A percentile compares a stretch with the other conserved stretches of the same genome.
Evolutionary conservation across 2,888 invertebrate genomes (phyloP).

Genomic region (Taenaris catops): DNA sequence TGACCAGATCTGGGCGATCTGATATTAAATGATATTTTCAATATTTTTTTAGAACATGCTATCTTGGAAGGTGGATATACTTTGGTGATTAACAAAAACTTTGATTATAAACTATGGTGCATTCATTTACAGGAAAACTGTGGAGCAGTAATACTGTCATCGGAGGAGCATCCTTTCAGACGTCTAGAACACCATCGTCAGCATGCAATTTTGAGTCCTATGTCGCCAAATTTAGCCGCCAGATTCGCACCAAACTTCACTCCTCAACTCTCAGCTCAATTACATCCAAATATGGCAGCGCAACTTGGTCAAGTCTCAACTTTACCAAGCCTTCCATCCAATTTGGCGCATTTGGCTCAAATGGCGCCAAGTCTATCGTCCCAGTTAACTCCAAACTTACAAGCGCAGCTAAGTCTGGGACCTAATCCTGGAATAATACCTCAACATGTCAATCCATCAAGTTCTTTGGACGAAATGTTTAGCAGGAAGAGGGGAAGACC

Average conservation of each 20-base stretch:
- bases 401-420: constrained; percentile 62
- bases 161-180: constrained; percentile 87
- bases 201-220: constrained; percentile 85
- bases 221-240: constrained; percentile 78
- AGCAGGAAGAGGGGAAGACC: constrained; percentile 96
- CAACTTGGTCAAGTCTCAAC: constrained; percentile 66
- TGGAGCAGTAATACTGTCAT: constrained; percentile 86
- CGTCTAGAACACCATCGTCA: constrained; percentile 92
- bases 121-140: constrained; percentile 85
- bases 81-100: too few species aligned
- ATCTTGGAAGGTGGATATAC: too few species aligned
- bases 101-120: too few species aligned
- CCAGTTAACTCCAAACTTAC: constrained; percentile 62
- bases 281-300: constrained; percentile 73
- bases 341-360: constrained; percentile 67
- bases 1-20: too few species aligned
- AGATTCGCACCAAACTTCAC: constrained; percentile 79
- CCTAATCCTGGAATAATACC: constrained; percentile 54
- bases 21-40: too few species aligned
- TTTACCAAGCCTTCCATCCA: constrained; percentile 61
- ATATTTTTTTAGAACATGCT: too few species aligned
- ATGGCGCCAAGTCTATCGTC: constrained; percentile 67
- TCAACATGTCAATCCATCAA: constrained; percentile 75
- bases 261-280: constrained; percentile 63
- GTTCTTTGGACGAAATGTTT: constrained; percentile 94